A percentile compares a stretch with the other conserved stretches of the same genome.
Conservation (phyloP, 2,888 invertebrate genomes). For the Drosophila pegasa region DNA sequence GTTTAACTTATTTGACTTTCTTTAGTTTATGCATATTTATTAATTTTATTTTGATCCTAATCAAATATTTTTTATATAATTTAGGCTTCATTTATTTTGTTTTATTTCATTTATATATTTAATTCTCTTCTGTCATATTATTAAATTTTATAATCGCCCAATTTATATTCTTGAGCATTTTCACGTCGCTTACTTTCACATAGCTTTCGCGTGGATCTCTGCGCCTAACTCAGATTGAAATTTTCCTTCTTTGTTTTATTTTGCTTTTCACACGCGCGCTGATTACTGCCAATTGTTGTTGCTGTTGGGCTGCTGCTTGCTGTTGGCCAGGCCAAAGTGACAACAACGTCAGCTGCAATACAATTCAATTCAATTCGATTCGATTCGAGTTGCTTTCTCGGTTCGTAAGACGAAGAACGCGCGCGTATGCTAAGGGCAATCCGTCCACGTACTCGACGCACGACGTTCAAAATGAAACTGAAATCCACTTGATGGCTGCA, state of each 20-base stretch:
- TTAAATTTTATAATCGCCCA: background rate
- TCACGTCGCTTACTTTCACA: constrained; percentile 47
- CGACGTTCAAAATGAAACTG: constrained; percentile 84
- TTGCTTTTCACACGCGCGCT: constrained; percentile 67
- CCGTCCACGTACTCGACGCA: constrained; percentile 78
- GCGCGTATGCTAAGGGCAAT: constrained; percentile 32
- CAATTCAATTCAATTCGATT: constrained; percentile 33
- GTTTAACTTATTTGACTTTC: background rate
- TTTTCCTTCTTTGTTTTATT: constrained; percentile 11
- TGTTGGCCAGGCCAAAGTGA: constrained; percentile 59
- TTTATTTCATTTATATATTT: background rate
- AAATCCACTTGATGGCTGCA: constrained; percentile 77
- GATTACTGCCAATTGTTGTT: constrained; percentile 59
- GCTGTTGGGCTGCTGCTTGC: constrained; percentile 7
- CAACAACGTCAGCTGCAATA: constrained; percentile 48
- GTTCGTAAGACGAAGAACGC: constrained; percentile 42
- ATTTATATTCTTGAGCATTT: background rate
- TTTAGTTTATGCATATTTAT: background rate
- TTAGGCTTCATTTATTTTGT: background rate
- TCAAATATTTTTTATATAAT: constrained; percentile 14
- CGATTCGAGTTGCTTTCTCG: constrained; percentile 50
- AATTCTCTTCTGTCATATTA: background rate
- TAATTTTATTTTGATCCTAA: constrained; percentile 14
- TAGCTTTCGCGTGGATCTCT: constrained; percentile 34
- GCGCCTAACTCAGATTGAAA: constrained; percentile 34